Conservation (phyloP, 2,888 invertebrate species). For the Noctua fimbriata region DNA sequence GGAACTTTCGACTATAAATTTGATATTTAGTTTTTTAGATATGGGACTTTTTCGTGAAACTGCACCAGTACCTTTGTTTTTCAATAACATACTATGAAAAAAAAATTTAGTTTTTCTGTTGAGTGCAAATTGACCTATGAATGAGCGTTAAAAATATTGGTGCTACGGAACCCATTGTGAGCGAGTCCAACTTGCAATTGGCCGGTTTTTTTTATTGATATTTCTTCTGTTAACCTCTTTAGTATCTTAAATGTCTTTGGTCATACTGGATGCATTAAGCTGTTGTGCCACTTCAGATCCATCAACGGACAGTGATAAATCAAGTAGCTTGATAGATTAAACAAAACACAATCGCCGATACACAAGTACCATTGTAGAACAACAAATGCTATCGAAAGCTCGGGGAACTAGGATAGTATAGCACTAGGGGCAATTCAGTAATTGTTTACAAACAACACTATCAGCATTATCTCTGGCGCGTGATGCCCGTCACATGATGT, state of each 20-base stretch:
- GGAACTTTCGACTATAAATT: no score
- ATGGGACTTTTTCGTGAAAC: no score
- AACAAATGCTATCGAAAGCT: slow-evolving; percentile 52
- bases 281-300: neutral
- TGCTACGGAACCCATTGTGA: no score
- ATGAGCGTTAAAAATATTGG: no score
- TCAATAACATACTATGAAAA: no score
- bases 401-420: slow-evolving; percentile 20
- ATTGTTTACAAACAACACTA: slow-evolving; percentile 69
- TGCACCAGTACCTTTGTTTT: no score
- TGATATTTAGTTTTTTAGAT: no score
- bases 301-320: neutral
- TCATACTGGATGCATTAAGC: no score
- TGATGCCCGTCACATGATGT: slow-evolving; percentile 81
- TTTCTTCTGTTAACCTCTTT: neutral
- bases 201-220: neutral
- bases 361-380: slow-evolving; percentile 4
- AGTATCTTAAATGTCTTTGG: neutral
- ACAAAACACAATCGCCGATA: slow-evolving; percentile 4
- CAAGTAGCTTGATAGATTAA: neutral
- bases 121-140: no score
- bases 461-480: slow-evolving; percentile 73
- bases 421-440: slow-evolving; percentile 27
- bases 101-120: no score
- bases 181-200: neutral